These are phyloP conservation scores for Anabacerthia variegaticeps DNA, from an alignment of 2,797 vertebrate species.

Conservation along the genomic window DNA sequence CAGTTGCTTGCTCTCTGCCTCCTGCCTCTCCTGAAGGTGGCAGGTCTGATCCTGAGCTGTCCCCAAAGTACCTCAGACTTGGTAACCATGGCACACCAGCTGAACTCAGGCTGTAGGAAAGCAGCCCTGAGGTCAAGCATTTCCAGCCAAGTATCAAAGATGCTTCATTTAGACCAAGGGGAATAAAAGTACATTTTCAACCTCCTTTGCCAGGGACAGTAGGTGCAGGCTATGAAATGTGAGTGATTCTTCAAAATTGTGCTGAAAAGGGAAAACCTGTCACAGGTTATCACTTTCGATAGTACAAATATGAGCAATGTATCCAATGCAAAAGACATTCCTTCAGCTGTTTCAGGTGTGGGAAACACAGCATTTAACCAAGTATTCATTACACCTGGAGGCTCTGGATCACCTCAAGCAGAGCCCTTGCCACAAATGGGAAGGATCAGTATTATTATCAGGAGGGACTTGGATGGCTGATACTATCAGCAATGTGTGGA, in stretches of 20 bases:
- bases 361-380: neutral
- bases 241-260: neutral
- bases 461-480: neutral
- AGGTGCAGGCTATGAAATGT: neutral
- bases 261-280: neutral
- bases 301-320: accelerated
- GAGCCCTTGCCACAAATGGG: neutral
- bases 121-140: neutral
- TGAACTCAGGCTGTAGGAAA: neutral
- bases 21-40: neutral
- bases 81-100: neutral
- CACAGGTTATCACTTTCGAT: neutral
- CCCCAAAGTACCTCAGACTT: neutral
- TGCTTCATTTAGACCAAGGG: neutral
- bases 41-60: neutral
- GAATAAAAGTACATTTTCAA: neutral
- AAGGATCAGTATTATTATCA: neutral
- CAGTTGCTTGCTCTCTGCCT: neutral
- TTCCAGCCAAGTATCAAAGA: neutral
- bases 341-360: neutral
- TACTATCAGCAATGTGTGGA: neutral
- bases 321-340: neutral
- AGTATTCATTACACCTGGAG: neutral
- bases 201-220: neutral
- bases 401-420: neutral